Evolutionary conservation across 2,113 vertebrate genomes (phyloP), one percentile per base, ranked within the genome.

Genomic region (Nerophis lumbriciformis): DNA sequence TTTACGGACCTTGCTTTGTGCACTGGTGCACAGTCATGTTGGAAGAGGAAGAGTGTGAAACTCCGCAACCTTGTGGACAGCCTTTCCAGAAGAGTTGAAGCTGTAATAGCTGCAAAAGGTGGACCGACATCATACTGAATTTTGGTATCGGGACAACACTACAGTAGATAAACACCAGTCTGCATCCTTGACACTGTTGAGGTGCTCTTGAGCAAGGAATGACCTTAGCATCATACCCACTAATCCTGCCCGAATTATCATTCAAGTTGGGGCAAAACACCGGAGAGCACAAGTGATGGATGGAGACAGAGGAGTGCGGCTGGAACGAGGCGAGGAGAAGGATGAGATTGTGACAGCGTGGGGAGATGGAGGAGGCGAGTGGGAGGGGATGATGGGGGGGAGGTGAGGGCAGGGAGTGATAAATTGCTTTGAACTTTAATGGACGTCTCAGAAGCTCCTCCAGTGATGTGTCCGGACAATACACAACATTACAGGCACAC

Each of bases 401-500:
- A 71, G 65, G 42, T 45, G 42, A 45, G 71, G 68, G 77, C 54
- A 21, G 79, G 73, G 54, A 55, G 79, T 87, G 84, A 86, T 87
- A 75, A 87, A 87, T 87, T 82, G 82, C 85, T 88, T 83, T 86
- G 83, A 86, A 87, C 85, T 88, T 87, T 87, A 88, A 88, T 87
- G 87, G 87, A 86, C 76, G 78, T 68, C 80, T 87, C 87, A 83
- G 75, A 82, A 72, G 82, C 71, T 82, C 73, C 75, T 82, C 77
- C 72, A 16, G 85, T 83, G 85, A 88, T 87, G 79, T 78, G 82
- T 83, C 85, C 76, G 75, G 87, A 88, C 87, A 88, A 87, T 83
- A 84, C 79, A 78, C 80, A 84, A 85, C 82, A 85, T 84, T 84
- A 84, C 79, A 71, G 83, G 81, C 80, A 75, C 82, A 85, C 77